Percentiles rank a stretch among this genome's conserved stretches.
phyloP scores from a whole-genome alignment of 2,797 vertebrate species.

The Emydoidea blandingii region DNA sequence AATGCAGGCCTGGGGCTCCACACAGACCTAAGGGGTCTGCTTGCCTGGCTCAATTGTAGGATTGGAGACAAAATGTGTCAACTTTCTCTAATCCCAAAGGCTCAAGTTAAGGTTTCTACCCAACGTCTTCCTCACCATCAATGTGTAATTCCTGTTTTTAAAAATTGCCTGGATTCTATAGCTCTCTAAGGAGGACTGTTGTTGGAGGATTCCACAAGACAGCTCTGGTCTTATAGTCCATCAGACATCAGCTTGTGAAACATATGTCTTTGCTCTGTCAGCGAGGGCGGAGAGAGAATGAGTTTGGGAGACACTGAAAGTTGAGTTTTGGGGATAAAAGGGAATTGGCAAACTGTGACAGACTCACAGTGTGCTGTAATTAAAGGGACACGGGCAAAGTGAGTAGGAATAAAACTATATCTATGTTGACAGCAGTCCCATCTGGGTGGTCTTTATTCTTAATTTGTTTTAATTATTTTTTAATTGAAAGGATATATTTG shows the following conservation, averaged over 20 bases:
- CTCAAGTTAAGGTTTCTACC: neutral
- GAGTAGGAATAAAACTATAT: constrained; percentile 9
- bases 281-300: neutral
- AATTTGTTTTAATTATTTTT: neutral
- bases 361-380: neutral
- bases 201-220: constrained; percentile 26
- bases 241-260: neutral
- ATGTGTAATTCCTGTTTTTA: neutral
- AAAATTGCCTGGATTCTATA: neutral
- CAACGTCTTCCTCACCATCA: neutral
- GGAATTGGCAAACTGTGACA: constrained; percentile 1
- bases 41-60: neutral
- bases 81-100: neutral
- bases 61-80: accelerated
- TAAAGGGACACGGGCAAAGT: constrained; percentile 41
- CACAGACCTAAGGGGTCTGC: neutral
- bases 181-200: constrained; percentile 16
- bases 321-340: constrained; percentile 28
- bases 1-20: neutral
- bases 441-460: neutral
- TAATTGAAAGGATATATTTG: neutral
- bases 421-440: neutral
- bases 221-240: neutral
- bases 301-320: neutral
- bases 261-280: constrained; percentile 5